A percentile compares a stretch with the other conserved stretches of the same genome.
phyloP scores from a whole-genome alignment of 2,888 invertebrate genomes.

The Drosophila seclusa region DNA sequence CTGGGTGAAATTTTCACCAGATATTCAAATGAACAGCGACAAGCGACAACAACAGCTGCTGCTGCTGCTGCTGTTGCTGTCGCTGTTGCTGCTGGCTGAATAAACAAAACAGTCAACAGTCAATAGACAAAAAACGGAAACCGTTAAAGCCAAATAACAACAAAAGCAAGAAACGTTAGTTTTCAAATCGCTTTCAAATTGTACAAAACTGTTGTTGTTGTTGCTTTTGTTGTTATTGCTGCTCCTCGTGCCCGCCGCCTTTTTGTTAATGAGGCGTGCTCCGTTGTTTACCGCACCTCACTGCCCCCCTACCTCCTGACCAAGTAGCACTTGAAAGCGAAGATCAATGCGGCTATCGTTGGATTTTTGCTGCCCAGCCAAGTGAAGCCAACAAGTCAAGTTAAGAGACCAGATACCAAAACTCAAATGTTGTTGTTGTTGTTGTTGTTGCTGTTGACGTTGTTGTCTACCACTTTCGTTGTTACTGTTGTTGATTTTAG shows the following conservation, averaged over 20 bases:
- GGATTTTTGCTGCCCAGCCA: slow-evolving; percentile 57
- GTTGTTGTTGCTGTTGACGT: slow-evolving; percentile 46
- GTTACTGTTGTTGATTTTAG: slow-evolving; percentile 62
- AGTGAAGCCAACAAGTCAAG: slow-evolving; percentile 27
- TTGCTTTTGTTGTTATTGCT: slow-evolving; percentile 29
- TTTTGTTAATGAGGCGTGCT: slow-evolving; percentile 77
- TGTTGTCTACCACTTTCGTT: slow-evolving; percentile 74
- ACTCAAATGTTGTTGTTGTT: slow-evolving; percentile 49
- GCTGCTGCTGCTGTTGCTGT: slow-evolving; percentile 14
- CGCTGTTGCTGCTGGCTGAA: slow-evolving; percentile 43
- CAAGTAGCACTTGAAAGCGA: slow-evolving; percentile 48
- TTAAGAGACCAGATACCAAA: slow-evolving; percentile 47
- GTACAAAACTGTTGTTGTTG: slow-evolving; percentile 36
- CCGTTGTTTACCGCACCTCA: slow-evolving; percentile 51
- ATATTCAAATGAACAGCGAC: slow-evolving; percentile 74
- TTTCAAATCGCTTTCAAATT: slow-evolving; percentile 76
- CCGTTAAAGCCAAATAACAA: slow-evolving; percentile 72
- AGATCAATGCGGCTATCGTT: slow-evolving; percentile 69
- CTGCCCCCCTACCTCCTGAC: slow-evolving; percentile 33
- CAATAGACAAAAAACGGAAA: slow-evolving; percentile 77
- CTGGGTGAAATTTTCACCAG: slow-evolving; percentile 80
- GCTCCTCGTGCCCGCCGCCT: slow-evolving; percentile 49
- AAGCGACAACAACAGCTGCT: slow-evolving; percentile 30
- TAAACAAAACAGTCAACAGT: slow-evolving; percentile 69
- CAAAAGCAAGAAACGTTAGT: slow-evolving; percentile 54